Evolutionary conservation across 2,888 invertebrate genomes (phyloP).

Genomic region (Isoperla grammatica): DNA sequence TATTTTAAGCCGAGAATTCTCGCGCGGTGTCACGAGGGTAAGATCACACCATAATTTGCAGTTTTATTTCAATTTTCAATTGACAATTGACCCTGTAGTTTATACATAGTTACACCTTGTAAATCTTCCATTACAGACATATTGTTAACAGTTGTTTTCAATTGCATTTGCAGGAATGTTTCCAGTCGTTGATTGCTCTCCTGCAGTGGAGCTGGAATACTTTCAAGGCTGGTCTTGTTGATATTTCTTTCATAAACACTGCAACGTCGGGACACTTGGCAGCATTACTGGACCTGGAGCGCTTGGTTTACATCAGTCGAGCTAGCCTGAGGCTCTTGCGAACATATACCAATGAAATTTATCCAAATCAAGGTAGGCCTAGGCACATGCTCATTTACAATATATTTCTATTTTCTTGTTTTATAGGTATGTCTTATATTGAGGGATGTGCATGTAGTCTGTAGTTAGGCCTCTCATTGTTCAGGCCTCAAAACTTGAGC

Average conservation of each 20-base stretch:
- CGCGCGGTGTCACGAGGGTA: constrained; percentile 59
- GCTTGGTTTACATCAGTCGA: constrained; percentile 79
- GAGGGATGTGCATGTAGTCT: too few relatives aligned
- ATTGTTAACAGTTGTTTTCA: background rate
- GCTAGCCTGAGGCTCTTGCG: constrained; percentile 75
- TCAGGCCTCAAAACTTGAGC: too few relatives aligned
- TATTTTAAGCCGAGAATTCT: constrained; percentile 78
- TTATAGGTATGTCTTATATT: background rate
- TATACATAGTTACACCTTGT: too few relatives aligned
- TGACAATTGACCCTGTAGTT: too few relatives aligned
- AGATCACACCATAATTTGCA: constrained; percentile 28
- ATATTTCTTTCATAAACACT: constrained; percentile 45
- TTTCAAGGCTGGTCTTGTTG: constrained; percentile 66
- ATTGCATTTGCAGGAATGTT: constrained; percentile 53
- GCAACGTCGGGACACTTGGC: constrained; percentile 42
- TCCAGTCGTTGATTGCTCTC: constrained; percentile 75
- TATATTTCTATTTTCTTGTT: constrained; percentile 16
- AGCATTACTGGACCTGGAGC: constrained; percentile 63
- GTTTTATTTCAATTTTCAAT: too few relatives aligned
- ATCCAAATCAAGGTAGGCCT: constrained; percentile 62
- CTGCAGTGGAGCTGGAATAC: constrained; percentile 92
- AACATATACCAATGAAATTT: constrained; percentile 86
- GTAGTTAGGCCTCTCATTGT: too few relatives aligned
- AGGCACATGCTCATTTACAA: constrained; percentile 3
- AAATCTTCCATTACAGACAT: too few relatives aligned